phyloP scores from a whole-genome alignment of 2,888 invertebrate genomes.

The Lycocerus yunnanus region DNA sequence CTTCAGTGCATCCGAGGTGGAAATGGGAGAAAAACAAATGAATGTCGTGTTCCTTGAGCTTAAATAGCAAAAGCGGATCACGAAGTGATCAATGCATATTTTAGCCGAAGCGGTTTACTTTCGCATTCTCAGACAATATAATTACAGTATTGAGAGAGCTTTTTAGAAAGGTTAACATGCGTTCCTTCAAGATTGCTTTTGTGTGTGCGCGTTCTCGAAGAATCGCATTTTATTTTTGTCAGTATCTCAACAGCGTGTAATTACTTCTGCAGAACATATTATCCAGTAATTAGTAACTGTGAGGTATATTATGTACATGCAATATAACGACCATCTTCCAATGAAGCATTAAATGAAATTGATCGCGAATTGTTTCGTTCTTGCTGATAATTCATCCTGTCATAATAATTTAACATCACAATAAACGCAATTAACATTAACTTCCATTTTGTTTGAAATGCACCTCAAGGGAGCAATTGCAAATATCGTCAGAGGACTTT shows the following conservation, averaged over 20 bases:
- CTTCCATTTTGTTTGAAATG: not conserved
- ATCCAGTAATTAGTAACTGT: slow-evolving; percentile 3
- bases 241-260: slow-evolving; percentile 11
- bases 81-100: slow-evolving; percentile 29
- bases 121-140: slow-evolving; percentile 38
- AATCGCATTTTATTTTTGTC: slow-evolving; percentile 11
- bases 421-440: slow-evolving; percentile 19
- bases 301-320: slow-evolving; percentile 2
- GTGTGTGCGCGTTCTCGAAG: slow-evolving; percentile 5
- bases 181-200: slow-evolving; percentile 24
- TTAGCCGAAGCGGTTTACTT: slow-evolving; percentile 22
- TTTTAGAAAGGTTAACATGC: slow-evolving; percentile 18
- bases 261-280: slow-evolving; percentile 12
- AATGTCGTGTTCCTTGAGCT: not conserved
- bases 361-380: not conserved
- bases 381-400: slow-evolving; percentile 12
- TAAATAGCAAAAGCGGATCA: slow-evolving; percentile 4
- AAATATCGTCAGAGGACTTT: not conserved
- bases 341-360: not conserved
- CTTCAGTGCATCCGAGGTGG: not conserved
- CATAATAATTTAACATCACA: slow-evolving; percentile 22
- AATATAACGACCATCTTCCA: slow-evolving; percentile 1
- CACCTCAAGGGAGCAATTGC: not conserved
- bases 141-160: slow-evolving; percentile 31
- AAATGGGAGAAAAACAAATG: not conserved